These are phyloP conservation scores for Ursus arctos DNA, from an alignment of 2,113 vertebrate genomes.

Conservation along the genomic window DNA sequence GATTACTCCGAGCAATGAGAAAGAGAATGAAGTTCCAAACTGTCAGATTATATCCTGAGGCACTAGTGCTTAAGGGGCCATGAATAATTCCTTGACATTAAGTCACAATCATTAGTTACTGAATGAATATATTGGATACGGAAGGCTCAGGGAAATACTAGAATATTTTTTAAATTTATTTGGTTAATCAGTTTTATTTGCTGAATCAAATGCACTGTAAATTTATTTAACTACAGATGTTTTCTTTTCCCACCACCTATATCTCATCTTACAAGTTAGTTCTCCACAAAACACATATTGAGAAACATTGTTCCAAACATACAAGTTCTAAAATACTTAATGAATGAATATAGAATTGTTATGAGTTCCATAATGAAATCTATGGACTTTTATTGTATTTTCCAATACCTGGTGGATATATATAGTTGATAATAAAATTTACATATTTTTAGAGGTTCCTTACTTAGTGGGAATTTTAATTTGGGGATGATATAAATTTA, in stretches of 20 bases:
- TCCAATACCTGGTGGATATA: neutral
- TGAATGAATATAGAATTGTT: neutral
- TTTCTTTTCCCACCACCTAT: neutral
- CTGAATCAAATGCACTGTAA: neutral
- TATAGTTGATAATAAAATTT: neutral
- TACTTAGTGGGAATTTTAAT: neutral
- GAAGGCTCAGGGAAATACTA: neutral
- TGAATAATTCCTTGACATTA: neutral
- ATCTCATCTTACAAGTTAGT: neutral
- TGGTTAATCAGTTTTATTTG: neutral
- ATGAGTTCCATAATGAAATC: neutral
- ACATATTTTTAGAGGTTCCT: neutral
- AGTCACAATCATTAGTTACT: neutral
- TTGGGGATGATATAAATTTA: neutral
- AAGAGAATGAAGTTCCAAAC: neutral
- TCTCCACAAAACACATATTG: neutral
- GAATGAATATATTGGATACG: neutral
- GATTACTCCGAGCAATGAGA: neutral
- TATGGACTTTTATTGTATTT: neutral
- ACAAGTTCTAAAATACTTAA: neutral
- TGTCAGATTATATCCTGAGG: neutral
- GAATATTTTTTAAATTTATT: neutral
- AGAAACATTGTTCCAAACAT: neutral
- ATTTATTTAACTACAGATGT: neutral
- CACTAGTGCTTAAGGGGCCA: neutral